Conservation (phyloP, 2,797 vertebrate species). For the Octomys mimax region DNA sequence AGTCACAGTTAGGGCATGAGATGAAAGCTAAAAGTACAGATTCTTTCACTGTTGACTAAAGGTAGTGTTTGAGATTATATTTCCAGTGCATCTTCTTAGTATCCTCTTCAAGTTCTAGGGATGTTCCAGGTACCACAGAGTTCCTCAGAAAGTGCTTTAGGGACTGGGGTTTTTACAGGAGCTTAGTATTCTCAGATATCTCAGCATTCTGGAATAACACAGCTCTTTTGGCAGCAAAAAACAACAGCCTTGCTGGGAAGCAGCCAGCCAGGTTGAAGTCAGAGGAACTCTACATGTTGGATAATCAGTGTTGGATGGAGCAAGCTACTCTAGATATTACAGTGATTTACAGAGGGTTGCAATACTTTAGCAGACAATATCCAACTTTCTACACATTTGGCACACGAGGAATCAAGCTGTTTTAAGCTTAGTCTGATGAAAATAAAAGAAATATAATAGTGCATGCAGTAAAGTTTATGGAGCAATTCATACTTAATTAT, state of each 20-base stretch:
- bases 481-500: conserved; percentile 39
- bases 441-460: conserved; percentile 42
- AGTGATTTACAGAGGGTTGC: conserved; percentile 3
- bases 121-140: neutral
- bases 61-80: neutral
- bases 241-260: neutral
- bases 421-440: conserved; percentile 33
- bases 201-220: neutral
- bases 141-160: neutral
- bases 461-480: conserved; percentile 42
- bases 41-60: neutral
- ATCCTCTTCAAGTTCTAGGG: neutral
- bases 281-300: too few species aligned
- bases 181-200: neutral
- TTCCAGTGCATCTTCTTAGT: neutral
- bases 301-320: neutral
- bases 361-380: conserved; percentile 29
- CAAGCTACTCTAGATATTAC: conserved; percentile 26
- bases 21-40: neutral
- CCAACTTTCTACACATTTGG: conserved; percentile 58
- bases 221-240: neutral
- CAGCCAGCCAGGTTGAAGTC: neutral
- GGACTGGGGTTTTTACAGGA: neutral
- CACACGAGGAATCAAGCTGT: conserved; percentile 14
- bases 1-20: neutral